Evolutionary conservation across 2,113 vertebrate species (phyloP).

Genomic region (Lophotis ruficrista): DNA sequence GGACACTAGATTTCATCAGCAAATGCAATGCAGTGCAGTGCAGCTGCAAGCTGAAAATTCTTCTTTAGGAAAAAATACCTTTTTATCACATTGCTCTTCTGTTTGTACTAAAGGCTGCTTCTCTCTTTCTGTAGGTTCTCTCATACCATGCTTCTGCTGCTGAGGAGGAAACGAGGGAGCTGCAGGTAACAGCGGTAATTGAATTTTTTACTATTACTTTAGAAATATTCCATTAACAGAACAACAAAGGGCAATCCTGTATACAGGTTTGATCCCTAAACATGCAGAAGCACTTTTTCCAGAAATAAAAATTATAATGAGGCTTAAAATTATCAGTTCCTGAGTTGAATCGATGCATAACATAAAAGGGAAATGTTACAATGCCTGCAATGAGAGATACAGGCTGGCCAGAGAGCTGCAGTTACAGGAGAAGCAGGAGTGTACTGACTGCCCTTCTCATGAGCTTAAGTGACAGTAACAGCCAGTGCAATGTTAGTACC

Average conservation of each 20-base stretch:
- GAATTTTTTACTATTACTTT: slow-evolving; percentile 51
- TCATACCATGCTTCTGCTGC: slow-evolving; percentile 94
- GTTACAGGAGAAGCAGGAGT: not conserved
- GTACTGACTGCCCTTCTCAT: not conserved
- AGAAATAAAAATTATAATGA: not conserved
- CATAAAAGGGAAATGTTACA: not conserved
- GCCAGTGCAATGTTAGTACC: not conserved
- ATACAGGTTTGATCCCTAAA: not conserved
- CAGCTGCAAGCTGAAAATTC: not conserved
- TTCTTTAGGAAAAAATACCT: not conserved
- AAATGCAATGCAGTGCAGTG: not conserved
- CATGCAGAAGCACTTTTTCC: not conserved
- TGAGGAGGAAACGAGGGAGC: slow-evolving; percentile 91
- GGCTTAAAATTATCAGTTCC: not conserved
- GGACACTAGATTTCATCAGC: not conserved
- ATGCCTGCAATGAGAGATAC: not conserved
- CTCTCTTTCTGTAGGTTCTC: slow-evolving; percentile 81
- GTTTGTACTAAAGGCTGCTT: not conserved
- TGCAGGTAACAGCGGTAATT: slow-evolving; percentile 94
- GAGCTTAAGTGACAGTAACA: not conserved
- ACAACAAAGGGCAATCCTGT: not conserved
- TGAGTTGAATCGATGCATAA: not conserved
- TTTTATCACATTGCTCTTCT: not conserved
- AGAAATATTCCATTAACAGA: not conserved
- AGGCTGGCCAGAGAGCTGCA: not conserved